A percentile compares a stretch with the other conserved stretches of the same genome.
Conservation (phyloP, 1,140 invertebrate genomes). For the Drosophila gunungcola region DNA sequence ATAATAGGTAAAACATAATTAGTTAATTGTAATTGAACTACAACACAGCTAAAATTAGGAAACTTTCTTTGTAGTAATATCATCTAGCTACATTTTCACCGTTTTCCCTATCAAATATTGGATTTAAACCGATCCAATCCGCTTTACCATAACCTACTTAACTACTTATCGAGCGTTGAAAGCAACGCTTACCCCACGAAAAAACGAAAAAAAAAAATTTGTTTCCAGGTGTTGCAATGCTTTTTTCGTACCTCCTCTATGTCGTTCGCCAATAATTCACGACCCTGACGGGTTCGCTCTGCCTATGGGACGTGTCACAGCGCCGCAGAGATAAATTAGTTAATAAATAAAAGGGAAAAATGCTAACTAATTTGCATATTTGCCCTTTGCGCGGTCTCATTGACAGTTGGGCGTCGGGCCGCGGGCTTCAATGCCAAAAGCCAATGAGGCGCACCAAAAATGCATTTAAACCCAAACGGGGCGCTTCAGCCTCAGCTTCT, state of each 20-base stretch:
- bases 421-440: slow-evolving; percentile 64
- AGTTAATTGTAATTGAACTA: too few species aligned
- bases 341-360: slow-evolving; percentile 77
- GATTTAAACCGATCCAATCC: slow-evolving; percentile 4
- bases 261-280: slow-evolving; percentile 73
- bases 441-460: slow-evolving; percentile 80
- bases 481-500: too few species aligned
- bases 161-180: slow-evolving; percentile 52
- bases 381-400: slow-evolving; percentile 68
- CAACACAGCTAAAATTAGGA: too few species aligned
- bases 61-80: too few species aligned
- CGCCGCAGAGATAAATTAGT: slow-evolving; percentile 79
- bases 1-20: too few species aligned
- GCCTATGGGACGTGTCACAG: slow-evolving; percentile 74
- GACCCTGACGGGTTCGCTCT: slow-evolving; percentile 63
- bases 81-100: neutral
- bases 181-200: slow-evolving; percentile 26
- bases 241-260: slow-evolving; percentile 55
- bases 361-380: slow-evolving; percentile 80
- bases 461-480: slow-evolving; percentile 63
- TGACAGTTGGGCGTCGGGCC: slow-evolving; percentile 59
- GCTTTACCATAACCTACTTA: slow-evolving; percentile 19
- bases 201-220: slow-evolving; percentile 49
- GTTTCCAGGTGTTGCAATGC: slow-evolving; percentile 77
- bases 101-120: too few species aligned